Percentiles rank a stretch among this genome's conserved stretches.
phyloP scores from a whole-genome alignment of 1,140 invertebrate genomes.

The Heterodera schachtii region DNA sequence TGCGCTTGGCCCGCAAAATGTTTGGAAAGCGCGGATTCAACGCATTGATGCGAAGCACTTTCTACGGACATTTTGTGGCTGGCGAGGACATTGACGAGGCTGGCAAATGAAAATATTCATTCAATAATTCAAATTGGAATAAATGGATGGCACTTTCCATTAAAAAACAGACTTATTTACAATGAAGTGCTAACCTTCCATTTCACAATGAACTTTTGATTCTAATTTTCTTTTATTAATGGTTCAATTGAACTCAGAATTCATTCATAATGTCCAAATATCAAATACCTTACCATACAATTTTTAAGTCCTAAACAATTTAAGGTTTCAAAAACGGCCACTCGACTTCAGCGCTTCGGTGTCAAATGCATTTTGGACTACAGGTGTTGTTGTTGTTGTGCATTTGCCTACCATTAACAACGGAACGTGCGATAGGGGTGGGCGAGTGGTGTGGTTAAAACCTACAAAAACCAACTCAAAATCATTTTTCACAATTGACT shows the following conservation, averaged over 20 bases:
- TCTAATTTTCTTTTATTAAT: no score
- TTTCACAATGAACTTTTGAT: no score
- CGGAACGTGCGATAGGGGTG: no score
- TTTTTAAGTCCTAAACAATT: slow-evolving; percentile 31
- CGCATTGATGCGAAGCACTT: slow-evolving; percentile 85
- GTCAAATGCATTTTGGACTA: slow-evolving; percentile 77
- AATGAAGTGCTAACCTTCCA: no score
- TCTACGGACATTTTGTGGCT: slow-evolving; percentile 98
- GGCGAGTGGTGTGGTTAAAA: not conserved
- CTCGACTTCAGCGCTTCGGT: slow-evolving; percentile 83
- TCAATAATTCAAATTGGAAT: not conserved
- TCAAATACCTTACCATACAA: no score
- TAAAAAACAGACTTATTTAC: no score
- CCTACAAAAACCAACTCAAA: not conserved
- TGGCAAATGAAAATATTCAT: slow-evolving; percentile 14
- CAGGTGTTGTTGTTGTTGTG: slow-evolving; percentile 15
- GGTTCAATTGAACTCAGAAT: no score
- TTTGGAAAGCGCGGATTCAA: slow-evolving; percentile 84
- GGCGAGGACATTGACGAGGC: slow-evolving; percentile 87
- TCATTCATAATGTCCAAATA: no score
- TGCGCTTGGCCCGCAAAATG: slow-evolving; percentile 80
- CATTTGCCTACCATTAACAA: no score
- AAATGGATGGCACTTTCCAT: no score
- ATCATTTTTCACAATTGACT: not conserved
- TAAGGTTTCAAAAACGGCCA: slow-evolving; percentile 73